Conservation (phyloP, 1,140 invertebrate genomes). For the Thalassaphorura encarpata region DNA sequence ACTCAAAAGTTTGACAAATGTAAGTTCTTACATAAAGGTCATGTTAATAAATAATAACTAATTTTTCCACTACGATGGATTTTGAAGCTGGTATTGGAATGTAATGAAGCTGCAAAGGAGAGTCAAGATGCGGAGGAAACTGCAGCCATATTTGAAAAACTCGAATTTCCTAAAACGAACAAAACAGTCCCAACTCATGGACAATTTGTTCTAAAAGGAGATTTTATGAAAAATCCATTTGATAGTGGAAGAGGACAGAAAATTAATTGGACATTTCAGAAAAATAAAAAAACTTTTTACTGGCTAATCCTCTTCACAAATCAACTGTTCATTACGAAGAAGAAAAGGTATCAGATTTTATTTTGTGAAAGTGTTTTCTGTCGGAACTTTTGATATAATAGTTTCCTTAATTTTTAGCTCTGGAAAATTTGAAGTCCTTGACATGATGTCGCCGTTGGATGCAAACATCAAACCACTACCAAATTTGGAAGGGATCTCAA, state of each 20-base stretch:
- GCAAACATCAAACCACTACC: conserved; percentile 27
- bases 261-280: conserved; percentile 31
- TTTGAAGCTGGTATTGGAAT: conserved; percentile 29
- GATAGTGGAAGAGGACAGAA: conserved; percentile 18
- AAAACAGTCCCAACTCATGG: conserved; percentile 11
- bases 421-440: conserved; percentile 28
- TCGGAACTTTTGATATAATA: conserved; percentile 4
- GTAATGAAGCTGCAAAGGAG: conserved; percentile 31
- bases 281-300: conserved; percentile 24
- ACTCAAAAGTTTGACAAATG: conserved; percentile 26
- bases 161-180: conserved; percentile 19
- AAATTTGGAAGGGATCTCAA: conserved; percentile 28
- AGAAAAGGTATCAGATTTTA: conserved; percentile 23
- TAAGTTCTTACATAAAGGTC: conserved; percentile 9
- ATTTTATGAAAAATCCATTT: conserved; percentile 32
- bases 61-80: not conserved
- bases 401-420: conserved; percentile 17
- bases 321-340: conserved; percentile 27
- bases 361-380: not conserved
- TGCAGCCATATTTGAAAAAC: conserved; percentile 24
- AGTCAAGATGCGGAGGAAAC: conserved; percentile 32
- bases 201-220: conserved; percentile 29
- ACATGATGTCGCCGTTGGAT: conserved; percentile 12
- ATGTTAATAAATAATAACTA: not conserved
- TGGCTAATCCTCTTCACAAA: conserved; percentile 30